phyloP scores from a whole-genome alignment of 2,113 vertebrate genomes.

The Zosterops hypoxanthus region DNA sequence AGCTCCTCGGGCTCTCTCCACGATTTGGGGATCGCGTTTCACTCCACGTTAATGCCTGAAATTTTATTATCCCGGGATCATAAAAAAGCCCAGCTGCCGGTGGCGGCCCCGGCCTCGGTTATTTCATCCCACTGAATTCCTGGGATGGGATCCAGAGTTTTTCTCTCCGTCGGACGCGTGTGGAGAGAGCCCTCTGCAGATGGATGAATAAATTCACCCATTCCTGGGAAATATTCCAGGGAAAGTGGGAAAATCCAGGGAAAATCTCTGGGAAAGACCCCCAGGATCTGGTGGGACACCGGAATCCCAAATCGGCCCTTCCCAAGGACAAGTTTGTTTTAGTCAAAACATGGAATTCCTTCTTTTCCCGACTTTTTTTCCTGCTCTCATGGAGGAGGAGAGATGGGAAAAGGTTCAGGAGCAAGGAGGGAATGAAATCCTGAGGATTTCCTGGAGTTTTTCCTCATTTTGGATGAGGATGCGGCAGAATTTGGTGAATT shows the following conservation, averaged over 20 bases:
- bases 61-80: neutral
- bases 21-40: neutral
- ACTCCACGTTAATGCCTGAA: neutral
- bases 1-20: neutral
- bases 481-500: too few species aligned
- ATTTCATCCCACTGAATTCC: slow-evolving; percentile 7
- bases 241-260: neutral
- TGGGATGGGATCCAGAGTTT: neutral
- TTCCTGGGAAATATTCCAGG: neutral
- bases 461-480: neutral
- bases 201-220: neutral
- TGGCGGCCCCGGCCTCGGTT: neutral
- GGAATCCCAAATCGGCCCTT: fast-evolving
- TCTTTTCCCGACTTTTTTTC: neutral
- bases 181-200: slow-evolving; percentile 53
- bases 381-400: neutral
- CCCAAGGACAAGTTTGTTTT: fast-evolving
- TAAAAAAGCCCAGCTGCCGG: slow-evolving; percentile 41
- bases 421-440: neutral
- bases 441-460: neutral
- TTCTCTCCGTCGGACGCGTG: neutral
- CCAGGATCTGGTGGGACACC: fast-evolving
- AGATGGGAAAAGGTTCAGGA: neutral
- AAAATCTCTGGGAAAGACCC: neutral
- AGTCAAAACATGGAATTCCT: neutral